These are phyloP conservation scores for Dynastes tityus DNA, from an alignment of 2,888 invertebrate genomes.

Conservation along the genomic window DNA sequence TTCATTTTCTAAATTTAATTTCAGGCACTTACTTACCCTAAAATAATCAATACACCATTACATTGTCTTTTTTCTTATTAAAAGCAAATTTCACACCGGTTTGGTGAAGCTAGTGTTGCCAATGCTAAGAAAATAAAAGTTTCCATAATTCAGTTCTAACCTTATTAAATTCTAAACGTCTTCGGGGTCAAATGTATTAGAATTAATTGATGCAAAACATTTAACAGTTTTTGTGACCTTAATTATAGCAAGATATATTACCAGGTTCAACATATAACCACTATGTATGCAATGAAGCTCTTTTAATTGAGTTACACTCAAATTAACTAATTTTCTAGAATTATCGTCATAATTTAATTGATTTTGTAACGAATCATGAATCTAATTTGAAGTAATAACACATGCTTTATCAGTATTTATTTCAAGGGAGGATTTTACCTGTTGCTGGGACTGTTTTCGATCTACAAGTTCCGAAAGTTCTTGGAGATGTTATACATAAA, in stretches of 20 bases:
- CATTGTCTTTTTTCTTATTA: background rate
- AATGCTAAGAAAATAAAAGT: background rate
- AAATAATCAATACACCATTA: slow-evolving; percentile 7
- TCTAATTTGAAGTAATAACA: background rate
- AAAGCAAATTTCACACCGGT: background rate
- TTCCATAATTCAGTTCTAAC: background rate
- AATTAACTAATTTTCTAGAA: too few species aligned
- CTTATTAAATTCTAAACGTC: too few species aligned
- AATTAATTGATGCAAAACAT: too few species aligned
- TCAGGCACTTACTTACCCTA: background rate
- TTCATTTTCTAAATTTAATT: background rate
- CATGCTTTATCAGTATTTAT: background rate
- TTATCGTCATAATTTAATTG: too few species aligned
- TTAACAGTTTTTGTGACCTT: too few species aligned
- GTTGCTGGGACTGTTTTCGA: slow-evolving; percentile 84
- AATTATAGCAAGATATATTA: too few species aligned
- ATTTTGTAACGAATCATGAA: background rate
- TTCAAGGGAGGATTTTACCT: slow-evolving; percentile 77
- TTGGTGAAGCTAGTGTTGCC: background rate
- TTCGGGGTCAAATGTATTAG: too few species aligned
- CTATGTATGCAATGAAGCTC: too few species aligned
- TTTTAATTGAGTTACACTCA: too few species aligned
- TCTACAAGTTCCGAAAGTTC: slow-evolving; percentile 77
- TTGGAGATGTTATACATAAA: slow-evolving; percentile 79
- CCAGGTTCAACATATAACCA: too few species aligned